Base-by-base conservation (phyloP, 2,113 vertebrate genomes). In the Zosterops hypoxanthus region DNA sequence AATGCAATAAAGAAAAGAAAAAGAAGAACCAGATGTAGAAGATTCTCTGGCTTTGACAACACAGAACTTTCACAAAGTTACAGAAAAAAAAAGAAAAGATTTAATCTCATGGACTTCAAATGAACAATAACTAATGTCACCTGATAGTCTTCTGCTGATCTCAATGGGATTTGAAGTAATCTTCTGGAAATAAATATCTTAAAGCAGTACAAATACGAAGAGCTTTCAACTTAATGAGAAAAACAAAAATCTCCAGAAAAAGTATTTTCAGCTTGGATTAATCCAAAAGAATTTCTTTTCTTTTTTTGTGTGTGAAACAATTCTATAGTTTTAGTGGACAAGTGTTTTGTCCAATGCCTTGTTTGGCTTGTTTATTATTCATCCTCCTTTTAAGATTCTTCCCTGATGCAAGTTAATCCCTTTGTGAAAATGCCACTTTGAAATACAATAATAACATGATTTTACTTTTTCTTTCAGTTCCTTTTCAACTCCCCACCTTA, bases 141-240 rank as follows among this genome's bases (percentile, higher is more conserved):
- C 70, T 93, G 71, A 69, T 63, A 94, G 65, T 61, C 6, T 90
- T 83, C 44, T 64, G 50, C 14, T 77, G 88, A 83, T 88, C 63
- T 86, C 46, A 72, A 25, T 65, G 41, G 83, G 70, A 85, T 94
- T 76, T 87, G 41, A 79, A 94, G 21, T 70, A 79, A 87, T 53
- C 65, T 87, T 84, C 92, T 79, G 49, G 69, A 97, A 94, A 95
- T 60, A 86, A 88, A 72, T 56, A 80, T 80, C 57, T 82, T 79
- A 68, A 72, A 69, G 47, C 11, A 83, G 64, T 42, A 70, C 28
- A 95, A 94, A 91, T 64, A 86, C 39, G 1, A 76, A 79, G 24
- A 90, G 49, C 36, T 95, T 95, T 83, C 59, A 57, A 39, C 92
- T 65, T 86, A 92, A 90, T 61, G 63, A 92, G 83, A 59, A 82